Evolutionary conservation across 2,888 invertebrate species (phyloP).

Genomic region (Helicoverpa assulta): DNA sequence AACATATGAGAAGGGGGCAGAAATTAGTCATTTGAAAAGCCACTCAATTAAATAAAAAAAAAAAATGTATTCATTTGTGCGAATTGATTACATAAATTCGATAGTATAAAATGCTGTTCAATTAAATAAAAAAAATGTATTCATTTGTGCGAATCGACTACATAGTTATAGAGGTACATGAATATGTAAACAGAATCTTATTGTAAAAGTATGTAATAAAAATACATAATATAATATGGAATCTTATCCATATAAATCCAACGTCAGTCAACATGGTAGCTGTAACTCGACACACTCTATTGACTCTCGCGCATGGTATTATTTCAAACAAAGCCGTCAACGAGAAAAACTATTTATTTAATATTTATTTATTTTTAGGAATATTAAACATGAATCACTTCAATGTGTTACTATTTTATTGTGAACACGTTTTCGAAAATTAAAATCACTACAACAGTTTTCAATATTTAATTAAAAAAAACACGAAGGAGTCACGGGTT

Average conservation of each 20-base stretch:
- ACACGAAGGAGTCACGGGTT: neutral
- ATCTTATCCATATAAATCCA: conserved; percentile 49
- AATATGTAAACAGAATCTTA: too few relatives aligned
- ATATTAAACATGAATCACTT: conserved; percentile 54
- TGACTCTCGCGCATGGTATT: conserved; percentile 52
- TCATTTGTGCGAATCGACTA: too few relatives aligned
- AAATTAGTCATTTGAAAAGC: too few relatives aligned
- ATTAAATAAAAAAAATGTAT: too few relatives aligned
- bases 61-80: too few relatives aligned
- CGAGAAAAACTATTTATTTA: conserved; percentile 34
- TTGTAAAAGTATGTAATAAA: neutral
- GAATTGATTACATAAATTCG: too few relatives aligned
- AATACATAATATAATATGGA: neutral
- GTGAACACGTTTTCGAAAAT: conserved; percentile 13
- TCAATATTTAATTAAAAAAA: too few relatives aligned
- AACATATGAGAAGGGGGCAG: too few relatives aligned
- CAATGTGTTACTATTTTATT: conserved; percentile 52
- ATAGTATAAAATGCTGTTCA: too few relatives aligned
- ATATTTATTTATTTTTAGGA: conserved; percentile 39
- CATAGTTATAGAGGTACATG: too few relatives aligned
- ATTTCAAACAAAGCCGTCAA: conserved; percentile 57
- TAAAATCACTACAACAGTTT: too few relatives aligned
- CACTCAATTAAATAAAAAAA: too few relatives aligned
- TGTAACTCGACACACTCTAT: conserved; percentile 66
- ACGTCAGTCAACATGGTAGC: conserved; percentile 47